phyloP scores from a whole-genome alignment of 2,797 vertebrate species.

The Typhlichthys eigenmanni region DNA sequence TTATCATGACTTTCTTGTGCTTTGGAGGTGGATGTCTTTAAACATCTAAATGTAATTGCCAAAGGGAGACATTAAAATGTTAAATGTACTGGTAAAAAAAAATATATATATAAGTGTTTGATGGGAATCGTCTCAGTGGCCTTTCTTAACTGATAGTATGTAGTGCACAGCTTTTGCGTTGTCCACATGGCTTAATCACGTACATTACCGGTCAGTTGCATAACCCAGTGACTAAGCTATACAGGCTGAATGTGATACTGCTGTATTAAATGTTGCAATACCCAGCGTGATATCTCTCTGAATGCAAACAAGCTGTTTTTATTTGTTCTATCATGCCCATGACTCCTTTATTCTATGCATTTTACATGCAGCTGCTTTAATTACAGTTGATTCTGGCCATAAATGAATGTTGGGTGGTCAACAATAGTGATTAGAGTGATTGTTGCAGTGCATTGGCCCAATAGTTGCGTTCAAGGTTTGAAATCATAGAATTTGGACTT shows the following conservation, averaged over 20 bases:
- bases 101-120: constrained; percentile 48
- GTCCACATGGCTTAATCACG: constrained; percentile 53
- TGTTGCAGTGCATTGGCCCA: neutral
- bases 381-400: neutral
- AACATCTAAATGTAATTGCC: too few species aligned
- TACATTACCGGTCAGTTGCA: constrained; percentile 55
- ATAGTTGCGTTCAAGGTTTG: neutral
- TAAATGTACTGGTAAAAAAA: too few species aligned
- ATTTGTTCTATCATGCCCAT: too few species aligned
- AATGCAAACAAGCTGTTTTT: neutral
- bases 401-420: neutral
- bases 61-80: too few species aligned
- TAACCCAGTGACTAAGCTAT: constrained; percentile 42
- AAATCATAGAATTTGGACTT: too few species aligned
- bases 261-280: constrained; percentile 23
- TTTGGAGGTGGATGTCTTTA: too few species aligned
- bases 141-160: constrained; percentile 56
- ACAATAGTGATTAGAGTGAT: constrained; percentile 10
- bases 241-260: constrained; percentile 46
- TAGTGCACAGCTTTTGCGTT: constrained; percentile 42
- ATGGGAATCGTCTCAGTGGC: constrained; percentile 21
- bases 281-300: constrained; percentile 14
- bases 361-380: constrained; percentile 14
- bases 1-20: neutral
- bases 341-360: neutral